These are phyloP conservation scores for Ametastegia equiseti DNA, from an alignment of 2,888 invertebrate genomes.

Conservation along the genomic window DNA sequence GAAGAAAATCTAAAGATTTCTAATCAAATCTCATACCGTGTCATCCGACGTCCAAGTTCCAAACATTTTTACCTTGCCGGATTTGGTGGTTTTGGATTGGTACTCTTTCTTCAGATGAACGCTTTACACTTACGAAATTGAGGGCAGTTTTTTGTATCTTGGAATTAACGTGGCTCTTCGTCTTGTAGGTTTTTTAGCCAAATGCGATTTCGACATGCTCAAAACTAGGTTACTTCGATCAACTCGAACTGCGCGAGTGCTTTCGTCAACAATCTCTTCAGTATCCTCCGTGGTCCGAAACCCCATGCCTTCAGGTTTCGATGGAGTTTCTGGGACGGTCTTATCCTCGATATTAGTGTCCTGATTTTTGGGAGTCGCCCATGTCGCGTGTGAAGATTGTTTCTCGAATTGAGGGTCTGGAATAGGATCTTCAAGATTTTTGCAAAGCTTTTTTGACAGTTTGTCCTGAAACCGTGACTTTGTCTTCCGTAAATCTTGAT, in stretches of 20 bases:
- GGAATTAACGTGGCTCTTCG: constrained; percentile 18
- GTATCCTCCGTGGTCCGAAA: neutral
- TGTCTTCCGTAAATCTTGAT: neutral
- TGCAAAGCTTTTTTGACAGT: neutral
- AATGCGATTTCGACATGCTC: neutral
- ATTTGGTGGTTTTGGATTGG: no score
- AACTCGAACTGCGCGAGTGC: neutral
- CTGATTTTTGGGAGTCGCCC: neutral
- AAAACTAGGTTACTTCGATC: neutral
- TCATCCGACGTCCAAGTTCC: no score
- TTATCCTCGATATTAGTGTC: neutral
- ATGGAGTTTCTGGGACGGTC: neutral
- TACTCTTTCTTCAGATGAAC: no score
- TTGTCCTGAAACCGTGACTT: neutral
- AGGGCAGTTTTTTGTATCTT: neutral
- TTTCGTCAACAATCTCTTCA: neutral
- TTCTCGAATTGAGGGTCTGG: neutral
- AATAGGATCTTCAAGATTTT: neutral
- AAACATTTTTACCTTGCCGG: no score
- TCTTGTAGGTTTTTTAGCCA: neutral
- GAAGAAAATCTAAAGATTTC: no score
- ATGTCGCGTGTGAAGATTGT: neutral
- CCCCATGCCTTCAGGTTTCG: neutral
- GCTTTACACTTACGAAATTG: neutral
- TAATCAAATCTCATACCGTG: no score